Conservation (phyloP, 2,888 invertebrate genomes). For the Callimorpha dominula region DNA sequence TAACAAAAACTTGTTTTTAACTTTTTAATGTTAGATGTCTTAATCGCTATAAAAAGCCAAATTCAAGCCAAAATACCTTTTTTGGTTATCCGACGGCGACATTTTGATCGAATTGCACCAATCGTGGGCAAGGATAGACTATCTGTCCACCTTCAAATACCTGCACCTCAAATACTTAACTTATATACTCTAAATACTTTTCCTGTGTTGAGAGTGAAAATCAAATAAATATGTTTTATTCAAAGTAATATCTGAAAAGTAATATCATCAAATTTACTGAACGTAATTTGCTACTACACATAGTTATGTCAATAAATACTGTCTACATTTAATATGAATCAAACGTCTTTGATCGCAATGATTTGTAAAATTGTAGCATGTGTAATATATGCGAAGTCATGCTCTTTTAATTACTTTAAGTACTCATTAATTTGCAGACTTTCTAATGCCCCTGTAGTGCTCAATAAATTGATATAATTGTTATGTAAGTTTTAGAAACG, state of each 20-base stretch:
- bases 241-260: constrained; percentile 5
- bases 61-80: too few species aligned
- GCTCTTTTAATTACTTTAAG: constrained; percentile 65
- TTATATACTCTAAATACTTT: too few species aligned
- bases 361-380: constrained; percentile 36
- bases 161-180: too few species aligned
- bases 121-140: too few species aligned
- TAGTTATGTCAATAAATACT: constrained; percentile 43
- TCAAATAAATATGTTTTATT: constrained; percentile 6
- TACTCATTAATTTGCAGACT: constrained; percentile 64
- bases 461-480: constrained; percentile 39
- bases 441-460: constrained; percentile 59
- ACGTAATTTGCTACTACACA: constrained; percentile 12
- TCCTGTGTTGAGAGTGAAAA: constrained; percentile 31
- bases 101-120: too few species aligned
- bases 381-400: constrained; percentile 57
- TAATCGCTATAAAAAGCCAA: too few species aligned
- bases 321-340: constrained; percentile 52
- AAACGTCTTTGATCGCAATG: constrained; percentile 45
- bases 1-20: too few species aligned
- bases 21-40: too few species aligned
- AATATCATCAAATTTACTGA: constrained; percentile 3
- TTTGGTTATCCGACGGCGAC: too few species aligned
- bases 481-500: constrained; percentile 43
- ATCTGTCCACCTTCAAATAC: too few species aligned